Conservation (phyloP, 2,888 invertebrate species). For the Mechanitis mazaeus region DNA sequence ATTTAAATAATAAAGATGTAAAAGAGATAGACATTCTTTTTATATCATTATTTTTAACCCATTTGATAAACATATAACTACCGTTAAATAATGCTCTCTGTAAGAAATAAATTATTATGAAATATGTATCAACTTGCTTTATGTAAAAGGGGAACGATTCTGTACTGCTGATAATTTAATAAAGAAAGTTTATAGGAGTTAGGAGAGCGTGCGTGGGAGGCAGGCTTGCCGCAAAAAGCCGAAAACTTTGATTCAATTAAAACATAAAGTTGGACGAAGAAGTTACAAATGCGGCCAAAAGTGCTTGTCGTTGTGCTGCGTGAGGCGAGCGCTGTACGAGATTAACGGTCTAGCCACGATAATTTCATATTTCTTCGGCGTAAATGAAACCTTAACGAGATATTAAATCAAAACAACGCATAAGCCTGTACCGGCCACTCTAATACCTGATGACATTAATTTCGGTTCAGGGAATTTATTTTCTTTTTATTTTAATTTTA, state of each 20-base stretch:
- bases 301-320: conserved; percentile 30
- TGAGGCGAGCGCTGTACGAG: conserved; percentile 18
- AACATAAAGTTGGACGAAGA: conserved; percentile 70
- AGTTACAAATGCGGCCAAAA: conserved; percentile 51
- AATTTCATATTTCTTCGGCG: neutral
- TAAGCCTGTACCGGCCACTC: conserved; percentile 19
- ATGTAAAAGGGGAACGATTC: conserved; percentile 71
- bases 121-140: conserved; percentile 57
- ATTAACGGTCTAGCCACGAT: conserved; percentile 5
- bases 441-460: conserved; percentile 19
- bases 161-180: conserved; percentile 76
- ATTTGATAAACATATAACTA: neutral
- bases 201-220: conserved; percentile 71
- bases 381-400: conserved; percentile 17
- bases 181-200: conserved; percentile 69
- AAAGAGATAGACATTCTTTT: no score
- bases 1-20: neutral
- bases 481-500: conserved; percentile 34
- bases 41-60: no score
- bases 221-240: conserved; percentile 74
- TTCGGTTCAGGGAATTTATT: conserved; percentile 29
- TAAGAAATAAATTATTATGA: conserved; percentile 6
- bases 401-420: conserved; percentile 49
- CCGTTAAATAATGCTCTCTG: conserved; percentile 10
- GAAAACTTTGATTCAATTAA: conserved; percentile 76